Evolutionary conservation across 1,140 invertebrate genomes (phyloP).

Genomic region (Drosophila pseudoobscura): DNA sequence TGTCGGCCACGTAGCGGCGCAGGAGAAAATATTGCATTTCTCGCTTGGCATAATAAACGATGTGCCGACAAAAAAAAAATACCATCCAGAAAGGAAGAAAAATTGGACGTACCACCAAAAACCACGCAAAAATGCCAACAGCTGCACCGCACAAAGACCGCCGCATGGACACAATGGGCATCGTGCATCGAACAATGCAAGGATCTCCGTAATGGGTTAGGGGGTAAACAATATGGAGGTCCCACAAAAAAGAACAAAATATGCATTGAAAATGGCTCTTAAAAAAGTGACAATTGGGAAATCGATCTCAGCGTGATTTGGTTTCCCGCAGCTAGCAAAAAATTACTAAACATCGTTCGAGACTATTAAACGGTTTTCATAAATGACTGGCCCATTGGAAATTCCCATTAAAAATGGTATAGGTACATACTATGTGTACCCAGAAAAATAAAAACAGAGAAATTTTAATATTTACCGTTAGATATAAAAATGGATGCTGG

Average conservation of each 20-base stretch:
- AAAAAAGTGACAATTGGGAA: not conserved
- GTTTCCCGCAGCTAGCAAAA: too few species aligned
- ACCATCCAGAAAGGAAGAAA: slow-evolving; percentile 21
- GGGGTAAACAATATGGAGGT: slow-evolving; percentile 30
- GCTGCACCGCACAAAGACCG: slow-evolving; percentile 49
- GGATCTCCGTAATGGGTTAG: slow-evolving; percentile 13
- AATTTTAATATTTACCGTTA: too few species aligned
- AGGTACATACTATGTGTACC: too few species aligned
- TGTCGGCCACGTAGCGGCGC: slow-evolving; percentile 78
- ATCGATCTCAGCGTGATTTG: slow-evolving; percentile 3
- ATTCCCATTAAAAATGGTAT: too few species aligned
- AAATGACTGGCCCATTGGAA: too few species aligned
- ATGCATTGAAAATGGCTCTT: slow-evolving; percentile 10
- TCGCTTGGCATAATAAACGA: slow-evolving; percentile 80
- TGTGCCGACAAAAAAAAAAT: slow-evolving; percentile 58
- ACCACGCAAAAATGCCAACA: slow-evolving; percentile 61
- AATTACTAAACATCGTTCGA: too few species aligned
- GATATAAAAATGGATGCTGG: too few species aligned
- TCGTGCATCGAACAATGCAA: slow-evolving; percentile 20
- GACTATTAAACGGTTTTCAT: too few species aligned
- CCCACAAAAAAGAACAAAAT: not conserved
- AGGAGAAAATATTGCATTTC: slow-evolving; percentile 81
- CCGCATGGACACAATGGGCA: slow-evolving; percentile 12
- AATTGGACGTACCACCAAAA: slow-evolving; percentile 26
- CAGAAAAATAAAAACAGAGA: too few species aligned